phyloP scores from a whole-genome alignment of 2,888 invertebrate species.

The Tetragonisca angustula region DNA sequence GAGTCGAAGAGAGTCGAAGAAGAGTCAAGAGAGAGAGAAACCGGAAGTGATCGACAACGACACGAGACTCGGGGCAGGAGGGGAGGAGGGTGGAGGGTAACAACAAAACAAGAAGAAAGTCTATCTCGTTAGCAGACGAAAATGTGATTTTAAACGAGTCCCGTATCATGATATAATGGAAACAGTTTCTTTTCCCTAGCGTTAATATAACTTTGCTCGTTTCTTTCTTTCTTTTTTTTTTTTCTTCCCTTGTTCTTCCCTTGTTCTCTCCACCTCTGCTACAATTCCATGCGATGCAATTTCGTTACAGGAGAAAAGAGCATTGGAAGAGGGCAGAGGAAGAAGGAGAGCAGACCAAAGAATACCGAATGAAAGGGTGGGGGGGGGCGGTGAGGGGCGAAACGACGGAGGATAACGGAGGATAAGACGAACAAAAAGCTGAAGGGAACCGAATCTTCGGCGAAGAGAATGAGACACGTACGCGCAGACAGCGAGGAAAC shows the following conservation, averaged over 20 bases:
- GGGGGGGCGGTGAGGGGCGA: neutral
- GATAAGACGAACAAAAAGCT: neutral
- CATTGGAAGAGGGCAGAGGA: too few relatives aligned
- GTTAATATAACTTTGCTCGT: neutral
- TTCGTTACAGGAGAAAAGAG: neutral
- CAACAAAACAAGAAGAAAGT: neutral
- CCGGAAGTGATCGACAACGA: too few relatives aligned
- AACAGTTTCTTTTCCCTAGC: neutral
- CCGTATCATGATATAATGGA: neutral
- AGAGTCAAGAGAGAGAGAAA: neutral
- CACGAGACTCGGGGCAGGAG: neutral
- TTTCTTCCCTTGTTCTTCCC: neutral
- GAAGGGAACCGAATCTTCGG: neutral
- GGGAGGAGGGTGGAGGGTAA: too few relatives aligned
- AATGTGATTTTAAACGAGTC: neutral
- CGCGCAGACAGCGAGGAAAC: conserved; percentile 5
- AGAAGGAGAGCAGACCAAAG: neutral
- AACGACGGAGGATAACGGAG: neutral
- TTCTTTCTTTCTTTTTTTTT: too few relatives aligned
- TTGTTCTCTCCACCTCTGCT: neutral
- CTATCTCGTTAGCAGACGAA: neutral
- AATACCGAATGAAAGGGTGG: neutral
- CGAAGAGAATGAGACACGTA: neutral
- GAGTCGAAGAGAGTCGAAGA: neutral
- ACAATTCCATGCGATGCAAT: conserved; percentile 14